These are phyloP conservation scores for Pampusana beccarii DNA, from an alignment of 2,113 vertebrate genomes.

Conservation along the genomic window DNA sequence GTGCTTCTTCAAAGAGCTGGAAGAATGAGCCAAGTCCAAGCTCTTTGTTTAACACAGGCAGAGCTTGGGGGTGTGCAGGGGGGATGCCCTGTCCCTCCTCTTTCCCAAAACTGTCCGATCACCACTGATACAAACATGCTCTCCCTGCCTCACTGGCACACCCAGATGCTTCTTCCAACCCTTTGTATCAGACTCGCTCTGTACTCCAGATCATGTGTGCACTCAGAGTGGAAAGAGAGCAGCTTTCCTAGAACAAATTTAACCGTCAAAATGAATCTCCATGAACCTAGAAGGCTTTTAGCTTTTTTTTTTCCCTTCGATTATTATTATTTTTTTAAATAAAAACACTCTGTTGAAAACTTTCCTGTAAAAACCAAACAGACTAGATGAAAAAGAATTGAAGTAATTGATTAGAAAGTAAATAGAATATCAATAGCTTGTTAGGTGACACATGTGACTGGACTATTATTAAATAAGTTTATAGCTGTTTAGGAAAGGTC, in stretches of 20 bases:
- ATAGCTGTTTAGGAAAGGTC: not conserved
- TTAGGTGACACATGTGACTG: not conserved
- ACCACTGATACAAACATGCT: not conserved
- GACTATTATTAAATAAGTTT: not conserved
- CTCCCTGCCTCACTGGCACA: not conserved
- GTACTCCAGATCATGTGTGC: rapidly evolving
- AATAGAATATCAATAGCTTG: not conserved
- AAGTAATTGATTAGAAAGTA: not conserved
- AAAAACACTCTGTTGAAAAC: not conserved
- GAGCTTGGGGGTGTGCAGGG: not conserved
- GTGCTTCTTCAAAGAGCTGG: not conserved
- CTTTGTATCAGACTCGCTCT: not conserved
- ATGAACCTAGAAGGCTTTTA: not conserved
- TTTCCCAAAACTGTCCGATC: not conserved
- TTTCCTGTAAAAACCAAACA: not conserved
- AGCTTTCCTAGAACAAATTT: not conserved
- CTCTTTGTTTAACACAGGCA: not conserved
- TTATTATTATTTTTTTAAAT: not conserved
- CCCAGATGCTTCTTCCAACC: not conserved
- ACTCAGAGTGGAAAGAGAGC: not conserved
- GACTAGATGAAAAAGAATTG: not conserved
- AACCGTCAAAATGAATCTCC: not conserved
- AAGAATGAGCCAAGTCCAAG: not conserved
- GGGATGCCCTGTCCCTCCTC: not conserved
- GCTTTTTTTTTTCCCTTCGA: not conserved